These are phyloP conservation scores for Caiman crocodilus DNA, from an alignment of 2,797 vertebrate species.

Conservation along the genomic window DNA sequence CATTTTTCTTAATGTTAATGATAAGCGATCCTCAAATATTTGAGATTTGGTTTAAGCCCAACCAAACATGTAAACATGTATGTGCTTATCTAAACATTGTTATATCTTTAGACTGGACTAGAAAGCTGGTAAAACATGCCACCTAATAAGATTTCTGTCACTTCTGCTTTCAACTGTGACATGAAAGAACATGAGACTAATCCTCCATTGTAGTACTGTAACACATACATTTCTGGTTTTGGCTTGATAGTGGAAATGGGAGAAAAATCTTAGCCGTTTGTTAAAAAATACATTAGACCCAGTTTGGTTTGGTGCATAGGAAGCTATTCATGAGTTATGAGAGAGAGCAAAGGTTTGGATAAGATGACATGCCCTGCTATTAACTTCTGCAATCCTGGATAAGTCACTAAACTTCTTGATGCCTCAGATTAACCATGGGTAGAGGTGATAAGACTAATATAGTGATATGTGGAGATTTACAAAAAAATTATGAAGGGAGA, in stretches of 20 bases:
- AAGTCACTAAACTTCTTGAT: neutral
- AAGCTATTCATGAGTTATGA: neutral
- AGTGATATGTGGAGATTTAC: neutral
- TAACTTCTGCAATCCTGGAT: neutral
- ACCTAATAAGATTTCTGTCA: neutral
- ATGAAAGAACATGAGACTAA: neutral
- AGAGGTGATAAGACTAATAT: neutral
- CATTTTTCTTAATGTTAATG: neutral
- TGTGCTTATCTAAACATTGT: neutral
- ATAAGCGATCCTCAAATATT: neutral
- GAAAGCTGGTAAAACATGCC: neutral
- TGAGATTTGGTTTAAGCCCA: neutral
- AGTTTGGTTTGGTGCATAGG: neutral
- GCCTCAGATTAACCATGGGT: neutral
- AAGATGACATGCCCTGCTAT: neutral
- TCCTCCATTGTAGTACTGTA: neutral
- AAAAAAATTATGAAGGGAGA: neutral
- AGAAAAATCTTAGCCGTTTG: neutral
- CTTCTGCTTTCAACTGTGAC: neutral
- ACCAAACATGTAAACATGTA: neutral
- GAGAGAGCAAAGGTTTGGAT: neutral
- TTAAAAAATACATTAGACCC: neutral
- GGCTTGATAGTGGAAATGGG: neutral
- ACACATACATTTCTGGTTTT: neutral
- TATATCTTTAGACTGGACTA: neutral